Evolutionary conservation across 2,888 invertebrate species (phyloP), one percentile per base, ranked within the genome.

Genomic region (Patella ulyssiponensis): DNA sequence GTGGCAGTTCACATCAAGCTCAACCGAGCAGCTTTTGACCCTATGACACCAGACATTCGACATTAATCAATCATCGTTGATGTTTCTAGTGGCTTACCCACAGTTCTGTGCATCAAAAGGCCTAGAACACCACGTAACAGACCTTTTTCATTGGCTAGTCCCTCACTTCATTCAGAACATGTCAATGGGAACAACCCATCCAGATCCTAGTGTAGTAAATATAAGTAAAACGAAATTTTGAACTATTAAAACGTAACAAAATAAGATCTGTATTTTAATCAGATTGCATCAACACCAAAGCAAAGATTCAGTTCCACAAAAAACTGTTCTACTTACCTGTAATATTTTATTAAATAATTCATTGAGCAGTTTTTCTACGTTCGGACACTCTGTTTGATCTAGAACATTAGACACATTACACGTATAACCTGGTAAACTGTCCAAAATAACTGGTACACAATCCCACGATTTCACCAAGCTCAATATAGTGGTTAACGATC

Each of bases 391-490:
- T 20, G 91, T 86, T 71, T 91, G 90, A 78, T 93, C 92, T 77
- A 92, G 90, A 71, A 93, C 87, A 17, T 91, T 89, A 44, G 93
- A 90, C 53, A 93, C 88, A 69, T 89, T 88, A 58, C 91, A 88
- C 83, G 92, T 92, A 81, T 87, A 89, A 71, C 84, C 84, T 17
- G 92, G 89, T 72, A 93, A 90, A n/a, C 92, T 93, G 53, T 92
- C 91, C 79, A 93, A 90, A 77, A 94, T 91, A 56, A 92, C 91
- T n/a, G 93, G 92, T 56, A 94, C 89, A 85, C 94, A 94, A 88
- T 94, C 94, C 71, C 93, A 92, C 86, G 94, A 94, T 77, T 90
- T 88, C 11, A 93, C 93, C 92, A 94, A 93, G 83, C 93, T 92
- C 83, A 92, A 92, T 77, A 94, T 90, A 14, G 93, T 92, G 77